phyloP scores from a whole-genome alignment of 2,113 vertebrate species.

The Anoplopoma fimbria region DNA sequence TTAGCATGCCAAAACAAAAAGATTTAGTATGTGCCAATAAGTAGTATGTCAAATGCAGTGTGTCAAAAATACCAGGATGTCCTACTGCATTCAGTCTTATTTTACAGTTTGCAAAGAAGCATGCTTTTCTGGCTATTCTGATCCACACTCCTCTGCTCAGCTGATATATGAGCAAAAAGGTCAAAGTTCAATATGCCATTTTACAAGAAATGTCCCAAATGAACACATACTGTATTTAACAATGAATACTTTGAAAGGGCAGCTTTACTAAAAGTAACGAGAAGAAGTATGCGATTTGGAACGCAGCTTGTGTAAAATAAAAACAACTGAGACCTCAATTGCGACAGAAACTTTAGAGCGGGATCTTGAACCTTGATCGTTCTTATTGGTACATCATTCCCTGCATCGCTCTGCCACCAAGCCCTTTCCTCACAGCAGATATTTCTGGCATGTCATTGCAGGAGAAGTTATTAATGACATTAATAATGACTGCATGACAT shows the following conservation, averaged over 20 bases:
- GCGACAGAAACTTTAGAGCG: background rate
- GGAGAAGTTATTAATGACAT: background rate
- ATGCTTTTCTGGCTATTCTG: background rate
- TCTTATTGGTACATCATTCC: background rate
- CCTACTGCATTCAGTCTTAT: too few species aligned
- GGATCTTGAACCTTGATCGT: background rate
- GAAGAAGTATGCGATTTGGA: background rate
- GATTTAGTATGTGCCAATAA: background rate
- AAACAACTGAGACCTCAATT: too few species aligned
- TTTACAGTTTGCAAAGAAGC: background rate
- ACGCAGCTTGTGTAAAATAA: too few species aligned
- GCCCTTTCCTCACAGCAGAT: background rate
- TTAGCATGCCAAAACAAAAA: background rate
- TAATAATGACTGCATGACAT: conserved; percentile 17
- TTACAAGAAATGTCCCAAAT: background rate
- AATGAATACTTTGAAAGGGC: background rate
- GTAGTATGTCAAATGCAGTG: background rate
- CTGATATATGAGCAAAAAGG: too few species aligned
- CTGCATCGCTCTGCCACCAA: background rate
- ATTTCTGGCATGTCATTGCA: background rate
- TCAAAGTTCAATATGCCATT: too few species aligned
- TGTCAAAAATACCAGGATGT: too few species aligned
- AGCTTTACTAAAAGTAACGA: background rate
- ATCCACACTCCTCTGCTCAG: background rate
- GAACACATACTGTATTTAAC: background rate